Conservation (phyloP, 1,140 invertebrate species). For the Pseudomyrmex gracilis region DNA sequence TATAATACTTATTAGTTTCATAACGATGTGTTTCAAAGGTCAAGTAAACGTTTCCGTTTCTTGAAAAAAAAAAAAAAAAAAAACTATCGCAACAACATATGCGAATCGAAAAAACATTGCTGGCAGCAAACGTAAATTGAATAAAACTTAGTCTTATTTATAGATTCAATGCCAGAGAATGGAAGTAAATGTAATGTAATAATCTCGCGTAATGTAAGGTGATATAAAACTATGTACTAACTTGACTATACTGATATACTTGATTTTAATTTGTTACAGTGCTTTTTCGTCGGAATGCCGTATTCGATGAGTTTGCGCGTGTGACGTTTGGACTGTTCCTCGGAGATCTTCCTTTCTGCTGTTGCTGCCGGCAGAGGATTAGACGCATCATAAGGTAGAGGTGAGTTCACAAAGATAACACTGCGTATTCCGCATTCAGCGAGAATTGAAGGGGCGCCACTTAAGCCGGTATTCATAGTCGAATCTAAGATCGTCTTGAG, state of each 20-base stretch:
- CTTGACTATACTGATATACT: not conserved
- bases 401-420: slow-evolving; percentile 44
- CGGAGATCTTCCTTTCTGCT: slow-evolving; percentile 7
- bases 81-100: too few relatives aligned
- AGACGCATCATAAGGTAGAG: slow-evolving; percentile 38
- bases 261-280: slow-evolving; percentile 33
- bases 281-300: slow-evolving; percentile 2
- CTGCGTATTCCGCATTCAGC: slow-evolving; percentile 13
- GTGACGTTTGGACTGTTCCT: slow-evolving; percentile 6
- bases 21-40: slow-evolving; percentile 10
- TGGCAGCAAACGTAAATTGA: not conserved
- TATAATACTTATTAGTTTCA: slow-evolving; percentile 32
- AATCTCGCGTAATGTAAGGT: not conserved
- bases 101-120: not conserved
- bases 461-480: not conserved
- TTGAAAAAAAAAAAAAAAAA: too few relatives aligned
- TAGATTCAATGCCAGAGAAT: not conserved
- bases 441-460: slow-evolving; percentile 11
- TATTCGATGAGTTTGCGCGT: slow-evolving; percentile 10
- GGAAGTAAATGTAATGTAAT: not conserved
- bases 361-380: slow-evolving; percentile 9
- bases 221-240: not conserved
- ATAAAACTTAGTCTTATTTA: slow-evolving; percentile 24
- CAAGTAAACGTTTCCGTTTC: too few relatives aligned
- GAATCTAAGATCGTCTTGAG: not conserved